phyloP scores from a whole-genome alignment of 2,888 invertebrate species.

The Nomada ferruginata region DNA sequence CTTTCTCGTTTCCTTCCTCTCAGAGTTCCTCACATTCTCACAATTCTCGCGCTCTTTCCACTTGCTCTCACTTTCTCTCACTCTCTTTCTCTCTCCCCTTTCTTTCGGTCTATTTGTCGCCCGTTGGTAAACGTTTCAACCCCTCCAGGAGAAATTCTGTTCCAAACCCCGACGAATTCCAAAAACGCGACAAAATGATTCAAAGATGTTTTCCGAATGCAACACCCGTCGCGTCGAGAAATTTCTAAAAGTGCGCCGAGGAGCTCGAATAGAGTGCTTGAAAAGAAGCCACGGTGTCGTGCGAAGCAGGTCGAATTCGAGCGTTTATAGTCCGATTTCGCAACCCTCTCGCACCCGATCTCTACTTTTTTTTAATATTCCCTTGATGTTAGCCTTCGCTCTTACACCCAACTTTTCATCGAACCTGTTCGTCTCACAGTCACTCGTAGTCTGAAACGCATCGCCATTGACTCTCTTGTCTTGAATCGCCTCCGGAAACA shows the following conservation, averaged over 20 bases:
- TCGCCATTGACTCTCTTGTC: conserved; percentile 43
- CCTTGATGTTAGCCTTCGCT: conserved; percentile 33
- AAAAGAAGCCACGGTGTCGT: conserved; percentile 16
- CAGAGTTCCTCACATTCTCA: conserved; percentile 47
- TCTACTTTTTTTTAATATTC: conserved; percentile 23
- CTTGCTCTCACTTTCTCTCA: neutral
- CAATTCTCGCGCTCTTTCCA: conserved; percentile 17
- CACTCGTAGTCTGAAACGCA: conserved; percentile 19
- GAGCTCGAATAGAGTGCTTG: neutral
- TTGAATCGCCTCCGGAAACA: conserved; percentile 64
- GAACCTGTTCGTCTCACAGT: conserved; percentile 11
- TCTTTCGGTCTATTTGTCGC: neutral
- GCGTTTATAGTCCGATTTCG: conserved; percentile 16
- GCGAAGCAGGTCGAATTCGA: neutral
- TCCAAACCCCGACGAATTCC: conserved; percentile 1
- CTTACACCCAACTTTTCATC: conserved; percentile 30
- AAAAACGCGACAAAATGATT: neutral
- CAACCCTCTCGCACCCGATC: conserved; percentile 18
- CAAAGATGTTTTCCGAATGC: neutral
- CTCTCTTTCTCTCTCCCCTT: conserved; percentile 9
- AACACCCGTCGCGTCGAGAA: neutral
- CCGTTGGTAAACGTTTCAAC: conserved; percentile 18
- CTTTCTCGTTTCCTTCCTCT: conserved; percentile 38
- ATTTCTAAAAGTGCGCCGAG: neutral
- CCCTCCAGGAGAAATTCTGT: conserved; percentile 8